Conservation (phyloP, 2,888 invertebrate genomes). For the Neoitamus cyanurus region DNA sequence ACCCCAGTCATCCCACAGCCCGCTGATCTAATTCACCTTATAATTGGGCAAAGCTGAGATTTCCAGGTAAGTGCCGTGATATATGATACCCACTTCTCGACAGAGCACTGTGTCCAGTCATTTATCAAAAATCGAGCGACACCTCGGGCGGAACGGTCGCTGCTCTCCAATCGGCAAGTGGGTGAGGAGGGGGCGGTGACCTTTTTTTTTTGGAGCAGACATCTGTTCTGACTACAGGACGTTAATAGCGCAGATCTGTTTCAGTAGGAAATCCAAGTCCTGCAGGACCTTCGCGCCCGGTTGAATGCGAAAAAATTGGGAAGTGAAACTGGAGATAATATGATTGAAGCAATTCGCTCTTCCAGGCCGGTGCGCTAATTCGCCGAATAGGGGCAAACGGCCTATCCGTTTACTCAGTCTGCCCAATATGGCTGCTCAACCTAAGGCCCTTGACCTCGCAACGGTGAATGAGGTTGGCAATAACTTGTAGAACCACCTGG, state of each 20-base stretch:
- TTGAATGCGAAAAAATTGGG: neutral
- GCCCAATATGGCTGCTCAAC: neutral
- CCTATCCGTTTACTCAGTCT: neutral
- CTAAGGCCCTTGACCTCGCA: neutral
- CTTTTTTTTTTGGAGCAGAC: neutral
- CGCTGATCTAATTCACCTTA: conserved; percentile 4
- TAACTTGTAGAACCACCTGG: no score
- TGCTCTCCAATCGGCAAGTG: neutral
- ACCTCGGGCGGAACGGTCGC: neutral
- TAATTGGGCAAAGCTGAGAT: conserved; percentile 16
- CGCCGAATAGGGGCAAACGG: neutral
- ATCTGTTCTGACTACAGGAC: neutral
- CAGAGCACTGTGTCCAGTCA: neutral
- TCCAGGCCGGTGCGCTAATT: neutral
- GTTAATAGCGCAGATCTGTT: neutral
- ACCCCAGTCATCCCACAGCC: conserved; percentile 16
- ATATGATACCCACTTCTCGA: neutral
- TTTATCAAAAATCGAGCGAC: conserved; percentile 4
- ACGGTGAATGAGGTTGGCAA: neutral
- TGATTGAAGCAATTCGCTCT: neutral
- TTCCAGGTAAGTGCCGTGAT: conserved; percentile 36
- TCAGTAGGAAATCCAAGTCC: neutral
- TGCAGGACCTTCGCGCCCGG: neutral
- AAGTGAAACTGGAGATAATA: neutral
- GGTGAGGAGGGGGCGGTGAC: neutral